Percentiles rank a stretch among this genome's conserved stretches.
Evolutionary conservation across 2,888 invertebrate species (phyloP).

Genomic region (Erebia palarica): DNA sequence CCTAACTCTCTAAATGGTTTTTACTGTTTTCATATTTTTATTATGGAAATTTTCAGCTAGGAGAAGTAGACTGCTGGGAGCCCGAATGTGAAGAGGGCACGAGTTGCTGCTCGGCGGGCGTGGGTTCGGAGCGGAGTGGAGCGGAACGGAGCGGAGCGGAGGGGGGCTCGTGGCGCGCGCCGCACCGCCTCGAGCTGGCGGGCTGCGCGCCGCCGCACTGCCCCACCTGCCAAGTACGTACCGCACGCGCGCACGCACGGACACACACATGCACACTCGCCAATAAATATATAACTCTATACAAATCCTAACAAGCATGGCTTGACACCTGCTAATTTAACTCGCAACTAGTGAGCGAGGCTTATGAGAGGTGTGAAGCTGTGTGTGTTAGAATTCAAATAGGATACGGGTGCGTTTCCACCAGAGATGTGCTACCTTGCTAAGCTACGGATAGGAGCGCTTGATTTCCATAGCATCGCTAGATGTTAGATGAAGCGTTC

Average conservation of each 20-base stretch:
- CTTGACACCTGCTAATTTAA: too few species aligned
- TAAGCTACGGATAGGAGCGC: too few species aligned
- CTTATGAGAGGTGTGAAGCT: too few species aligned
- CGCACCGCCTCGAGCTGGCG: slow-evolving; percentile 83
- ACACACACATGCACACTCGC: background rate
- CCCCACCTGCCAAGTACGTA: slow-evolving; percentile 78
- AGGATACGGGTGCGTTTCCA: too few species aligned
- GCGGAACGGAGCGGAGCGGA: slow-evolving; percentile 80
- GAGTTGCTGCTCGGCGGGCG: slow-evolving; percentile 86
- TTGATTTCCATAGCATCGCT: too few species aligned
- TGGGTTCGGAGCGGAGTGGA: slow-evolving; percentile 80
- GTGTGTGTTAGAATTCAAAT: too few species aligned
- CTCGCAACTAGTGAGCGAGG: too few species aligned
- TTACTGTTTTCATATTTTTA: background rate
- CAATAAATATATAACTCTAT: background rate
- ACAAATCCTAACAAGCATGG: too few species aligned
- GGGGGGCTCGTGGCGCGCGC: slow-evolving; percentile 84
- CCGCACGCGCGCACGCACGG: slow-evolving; percentile 17
- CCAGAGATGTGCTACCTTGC: too few species aligned
- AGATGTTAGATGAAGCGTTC: too few species aligned
- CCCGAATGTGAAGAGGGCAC: slow-evolving; percentile 90
- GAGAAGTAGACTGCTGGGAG: slow-evolving; percentile 95
- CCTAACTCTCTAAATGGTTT: too few species aligned
- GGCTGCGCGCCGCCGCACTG: slow-evolving; percentile 88
- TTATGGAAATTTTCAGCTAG: slow-evolving; percentile 79